These are phyloP conservation scores for Hirtodrosophila histrioides DNA, from an alignment of 2,888 invertebrate genomes.

Conservation along the genomic window DNA sequence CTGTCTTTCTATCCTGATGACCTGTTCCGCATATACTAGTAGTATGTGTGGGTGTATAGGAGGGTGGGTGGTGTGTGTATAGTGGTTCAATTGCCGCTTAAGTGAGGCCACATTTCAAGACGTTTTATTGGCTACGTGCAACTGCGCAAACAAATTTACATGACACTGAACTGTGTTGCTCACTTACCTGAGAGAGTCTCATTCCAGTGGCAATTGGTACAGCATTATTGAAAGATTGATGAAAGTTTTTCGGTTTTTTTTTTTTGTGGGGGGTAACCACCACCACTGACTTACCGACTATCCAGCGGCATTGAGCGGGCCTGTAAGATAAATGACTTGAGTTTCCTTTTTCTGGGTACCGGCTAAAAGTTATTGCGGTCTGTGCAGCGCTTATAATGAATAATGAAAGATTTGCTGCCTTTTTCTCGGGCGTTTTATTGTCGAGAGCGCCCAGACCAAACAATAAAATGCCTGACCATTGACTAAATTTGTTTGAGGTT, in stretches of 20 bases:
- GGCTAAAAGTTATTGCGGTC: slow-evolving; percentile 72
- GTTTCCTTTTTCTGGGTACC: slow-evolving; percentile 30
- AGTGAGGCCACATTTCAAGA: slow-evolving; percentile 60
- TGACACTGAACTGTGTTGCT: slow-evolving; percentile 72
- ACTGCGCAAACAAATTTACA: slow-evolving; percentile 79
- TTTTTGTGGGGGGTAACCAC: not conserved
- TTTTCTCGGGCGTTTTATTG: slow-evolving; percentile 62
- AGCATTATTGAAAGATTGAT: slow-evolving; percentile 79
- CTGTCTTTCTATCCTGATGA: slow-evolving; percentile 60
- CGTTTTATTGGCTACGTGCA: slow-evolving; percentile 77
- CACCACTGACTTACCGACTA: slow-evolving; percentile 45
- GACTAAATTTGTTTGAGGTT: slow-evolving; percentile 60
- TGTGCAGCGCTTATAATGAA: slow-evolving; percentile 70
- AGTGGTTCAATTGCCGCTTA: slow-evolving; percentile 61
- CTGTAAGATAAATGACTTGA: slow-evolving; percentile 72
- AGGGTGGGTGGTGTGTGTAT: slow-evolving; percentile 11
- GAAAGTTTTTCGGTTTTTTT: slow-evolving; percentile 46
- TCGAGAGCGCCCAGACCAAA: slow-evolving; percentile 45
- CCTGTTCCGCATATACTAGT: slow-evolving; percentile 17
- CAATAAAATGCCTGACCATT: slow-evolving; percentile 67
- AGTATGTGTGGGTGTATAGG: slow-evolving; percentile 9
- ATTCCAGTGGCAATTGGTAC: slow-evolving; percentile 42
- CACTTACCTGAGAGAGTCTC: slow-evolving; percentile 36
- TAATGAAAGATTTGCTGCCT: slow-evolving; percentile 74
- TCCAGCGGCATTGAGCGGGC: slow-evolving; percentile 20